Conservation (phyloP, 2,888 invertebrate species). For the Piscicola geometra region DNA sequence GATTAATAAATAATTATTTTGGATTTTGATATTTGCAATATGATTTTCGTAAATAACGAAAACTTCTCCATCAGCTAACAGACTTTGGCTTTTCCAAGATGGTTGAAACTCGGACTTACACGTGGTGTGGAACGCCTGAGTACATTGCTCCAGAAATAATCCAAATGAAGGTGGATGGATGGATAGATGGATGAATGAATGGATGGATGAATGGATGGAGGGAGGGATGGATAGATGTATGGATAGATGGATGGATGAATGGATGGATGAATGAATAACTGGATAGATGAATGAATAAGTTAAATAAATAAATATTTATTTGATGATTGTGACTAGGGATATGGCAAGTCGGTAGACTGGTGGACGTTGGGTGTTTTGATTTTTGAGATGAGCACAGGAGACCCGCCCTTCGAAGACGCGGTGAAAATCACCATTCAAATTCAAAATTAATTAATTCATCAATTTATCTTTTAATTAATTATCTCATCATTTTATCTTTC, state of each 20-base stretch:
- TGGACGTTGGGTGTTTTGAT: background rate
- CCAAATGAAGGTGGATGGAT: background rate
- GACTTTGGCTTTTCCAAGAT: background rate
- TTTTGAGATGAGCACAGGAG: background rate
- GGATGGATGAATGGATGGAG: background rate
- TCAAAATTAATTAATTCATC: background rate
- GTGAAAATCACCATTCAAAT: no score
- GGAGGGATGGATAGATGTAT: background rate
- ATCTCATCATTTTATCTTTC: no score
- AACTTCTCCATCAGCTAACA: no score
- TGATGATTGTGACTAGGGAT: background rate
- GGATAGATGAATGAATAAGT: background rate
- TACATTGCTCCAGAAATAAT: background rate
- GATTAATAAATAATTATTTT: no score
- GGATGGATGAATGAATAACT: background rate
- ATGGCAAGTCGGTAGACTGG: background rate
- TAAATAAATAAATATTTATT: background rate
- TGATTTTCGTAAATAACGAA: no score
- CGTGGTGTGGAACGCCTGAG: background rate
- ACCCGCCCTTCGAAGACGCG: background rate
- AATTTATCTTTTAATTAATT: no score
- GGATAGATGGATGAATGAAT: background rate
- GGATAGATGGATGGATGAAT: background rate
- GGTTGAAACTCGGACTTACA: background rate
- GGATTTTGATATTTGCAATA: no score